These are phyloP conservation scores for Esperia sulphurella DNA, from an alignment of 2,888 invertebrate species.

Conservation along the genomic window DNA sequence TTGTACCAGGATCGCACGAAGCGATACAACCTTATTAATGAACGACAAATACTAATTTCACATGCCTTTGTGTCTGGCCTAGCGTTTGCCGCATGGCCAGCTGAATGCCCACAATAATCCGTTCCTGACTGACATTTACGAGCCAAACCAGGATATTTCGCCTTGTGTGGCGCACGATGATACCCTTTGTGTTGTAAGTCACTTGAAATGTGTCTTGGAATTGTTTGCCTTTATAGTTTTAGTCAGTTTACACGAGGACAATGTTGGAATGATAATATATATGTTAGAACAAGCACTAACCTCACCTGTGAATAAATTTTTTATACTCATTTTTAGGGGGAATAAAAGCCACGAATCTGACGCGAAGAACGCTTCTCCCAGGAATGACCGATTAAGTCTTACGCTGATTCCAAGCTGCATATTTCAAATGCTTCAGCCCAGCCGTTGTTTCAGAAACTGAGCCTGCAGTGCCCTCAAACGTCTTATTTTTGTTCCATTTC, in stretches of 20 bases:
- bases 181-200: not conserved
- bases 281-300: too few relatives aligned
- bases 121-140: conserved; percentile 34
- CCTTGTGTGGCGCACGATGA: conserved; percentile 12
- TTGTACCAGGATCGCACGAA: conserved; percentile 1
- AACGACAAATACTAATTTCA: conserved; percentile 59
- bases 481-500: too few relatives aligned
- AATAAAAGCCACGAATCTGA: too few relatives aligned
- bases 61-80: conserved; percentile 46
- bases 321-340: too few relatives aligned
- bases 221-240: conserved; percentile 10
- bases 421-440: too few relatives aligned
- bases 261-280: too few relatives aligned
- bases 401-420: too few relatives aligned
- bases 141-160: conserved; percentile 10
- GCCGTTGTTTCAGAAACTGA: too few relatives aligned
- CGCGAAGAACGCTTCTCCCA: too few relatives aligned
- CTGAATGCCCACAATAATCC: conserved; percentile 34
- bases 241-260: not conserved
- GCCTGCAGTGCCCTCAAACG: too few relatives aligned
- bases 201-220: conserved; percentile 2
- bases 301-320: too few relatives aligned
- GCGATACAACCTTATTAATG: conserved; percentile 28
- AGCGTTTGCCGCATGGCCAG: conserved; percentile 26
- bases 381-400: too few relatives aligned